A percentile compares a stretch with the other conserved stretches of the same genome.
These are phyloP conservation scores for Halichondria panicea DNA, from an alignment of 37 sponge, comb jelly and placozoan species.

Conservation along the genomic window DNA sequence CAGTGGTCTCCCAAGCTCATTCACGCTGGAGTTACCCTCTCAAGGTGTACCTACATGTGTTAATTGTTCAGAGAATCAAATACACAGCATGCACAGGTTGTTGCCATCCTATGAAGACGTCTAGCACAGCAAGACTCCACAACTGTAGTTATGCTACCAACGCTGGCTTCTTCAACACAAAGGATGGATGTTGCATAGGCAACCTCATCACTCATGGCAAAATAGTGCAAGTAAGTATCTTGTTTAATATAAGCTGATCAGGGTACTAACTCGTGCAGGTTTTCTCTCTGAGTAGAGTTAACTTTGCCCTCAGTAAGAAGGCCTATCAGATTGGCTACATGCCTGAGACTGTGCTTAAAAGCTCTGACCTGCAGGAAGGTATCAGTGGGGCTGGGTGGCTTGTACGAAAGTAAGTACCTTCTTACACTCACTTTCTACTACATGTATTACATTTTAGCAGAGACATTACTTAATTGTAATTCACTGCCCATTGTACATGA, in stretches of 20 bases:
- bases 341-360: constrained; percentile 31
- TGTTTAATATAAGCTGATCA: background rate
- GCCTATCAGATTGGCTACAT: constrained; percentile 62
- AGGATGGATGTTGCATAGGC: constrained; percentile 67
- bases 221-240: constrained; percentile 32
- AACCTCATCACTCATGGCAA: constrained; percentile 67
- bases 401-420: constrained; percentile 45
- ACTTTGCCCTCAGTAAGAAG: constrained; percentile 43
- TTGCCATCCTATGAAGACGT: constrained; percentile 36
- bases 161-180: constrained; percentile 75
- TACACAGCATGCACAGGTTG: constrained; percentile 46
- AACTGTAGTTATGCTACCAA: constrained; percentile 84
- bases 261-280: constrained; percentile 20
- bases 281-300: constrained; percentile 27
- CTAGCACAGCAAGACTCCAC: constrained; percentile 42
- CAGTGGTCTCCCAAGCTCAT: constrained; percentile 11
- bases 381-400: constrained; percentile 77
- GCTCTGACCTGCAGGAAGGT: constrained; percentile 24
- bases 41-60: constrained; percentile 16
- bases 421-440: background rate
- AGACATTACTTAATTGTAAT: no score
- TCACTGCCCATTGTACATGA: no score
- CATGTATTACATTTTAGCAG: no score
- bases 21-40: constrained; percentile 36
- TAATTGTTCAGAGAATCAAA: background rate